Base-by-base conservation (phyloP, 2,888 invertebrate genomes). In the Drosophila demipolita region DNA sequence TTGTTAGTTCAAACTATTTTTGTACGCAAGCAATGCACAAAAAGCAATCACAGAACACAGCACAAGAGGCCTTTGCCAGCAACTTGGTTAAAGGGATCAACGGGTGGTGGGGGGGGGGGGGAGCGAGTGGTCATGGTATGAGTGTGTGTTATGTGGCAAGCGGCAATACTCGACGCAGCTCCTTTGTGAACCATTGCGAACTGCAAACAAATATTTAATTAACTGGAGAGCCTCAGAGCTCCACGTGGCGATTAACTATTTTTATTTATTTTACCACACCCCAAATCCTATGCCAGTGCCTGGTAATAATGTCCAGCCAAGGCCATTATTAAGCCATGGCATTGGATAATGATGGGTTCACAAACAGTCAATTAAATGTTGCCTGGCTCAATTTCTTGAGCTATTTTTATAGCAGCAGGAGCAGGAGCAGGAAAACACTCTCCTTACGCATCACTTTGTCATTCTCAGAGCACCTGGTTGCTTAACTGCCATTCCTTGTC, bases 191-290 rank as follows among this genome's bases (percentile, higher is more conserved):
- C 55, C 20, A 29, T 38, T 40, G 53, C 55, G 23, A 32, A n/a
- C 61, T 65, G 57, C 75, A 67, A 45, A 73, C 72, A 74, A 83
- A 72, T 86, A 83, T 85, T 85, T 88, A 85, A 88, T 85, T 85
- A 85, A 83, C 80, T 82, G 74, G 15, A 4, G 23, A 45, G 15
- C 8, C 15, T 15, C 15, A 23, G 8, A 8, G 45, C 45, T 45
- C 45, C 8, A 23, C 45, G 15, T 29, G 23, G 45, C 4, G 45
- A 1, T 8, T 8, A 2, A 15, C 8, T 42, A 42, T n/a, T 42
- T 45, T 48, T 23, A 48, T 8, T 48, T 48, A 11, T 15, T 15
- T 15, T 23, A 3, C 7, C 2, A 38, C 15, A 20, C 3, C 15
- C 40, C 40, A 11, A 42, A 40, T 5, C 36, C 15, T 0, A 11